Evolutionary conservation across 2,113 vertebrate genomes (phyloP), one percentile per base, ranked within the genome.

Genomic region (Sinosuthora webbiana): DNA sequence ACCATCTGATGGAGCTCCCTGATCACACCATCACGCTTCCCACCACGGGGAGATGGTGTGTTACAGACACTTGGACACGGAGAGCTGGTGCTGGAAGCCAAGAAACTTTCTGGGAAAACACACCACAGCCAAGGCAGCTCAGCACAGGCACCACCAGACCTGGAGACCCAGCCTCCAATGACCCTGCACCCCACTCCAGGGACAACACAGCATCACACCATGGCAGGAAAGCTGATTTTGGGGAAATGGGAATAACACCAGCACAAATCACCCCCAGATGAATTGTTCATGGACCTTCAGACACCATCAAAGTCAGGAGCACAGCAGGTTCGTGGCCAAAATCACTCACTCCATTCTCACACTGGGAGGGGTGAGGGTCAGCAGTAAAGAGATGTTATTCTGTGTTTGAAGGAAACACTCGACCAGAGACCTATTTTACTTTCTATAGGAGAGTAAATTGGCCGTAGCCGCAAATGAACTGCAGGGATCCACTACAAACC

Each of bases 91-190:
- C 55, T 81, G 45, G 35, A 45, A 64, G 64, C 59, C 55, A 35
- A 35, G 20, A 5, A 11, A 70, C 42, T 45, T 79, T 31, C 57
- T 16, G 7, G 75, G 49, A 71, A 88, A 87, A 77, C 2, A 3
- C 19, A 15, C 0, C 2, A 0, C 2, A 37, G 44, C 45, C 27
- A 2, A 28, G 14, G 59, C 17, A 65, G 27, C 30, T 30, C 74
- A 0, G 1, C 52, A 49, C n/a, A 45, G 70, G n/a, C 55, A 68
- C 18, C 15, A 2, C 30, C 33, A 89, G 30, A 30, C 6, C 0
- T 0, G 2, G 24, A 41, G 4, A 10, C 27, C 17, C 14, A 56
- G 24, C 31, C 31, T 69, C 19, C 80, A 52, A 0, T 0, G 0
- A 23, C 19, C 47, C 44, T 39, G 25, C 27, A 10, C 24, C 20